Conservation (phyloP, 1,140 invertebrate species). For the Caenorhabditis remanei region DNA sequence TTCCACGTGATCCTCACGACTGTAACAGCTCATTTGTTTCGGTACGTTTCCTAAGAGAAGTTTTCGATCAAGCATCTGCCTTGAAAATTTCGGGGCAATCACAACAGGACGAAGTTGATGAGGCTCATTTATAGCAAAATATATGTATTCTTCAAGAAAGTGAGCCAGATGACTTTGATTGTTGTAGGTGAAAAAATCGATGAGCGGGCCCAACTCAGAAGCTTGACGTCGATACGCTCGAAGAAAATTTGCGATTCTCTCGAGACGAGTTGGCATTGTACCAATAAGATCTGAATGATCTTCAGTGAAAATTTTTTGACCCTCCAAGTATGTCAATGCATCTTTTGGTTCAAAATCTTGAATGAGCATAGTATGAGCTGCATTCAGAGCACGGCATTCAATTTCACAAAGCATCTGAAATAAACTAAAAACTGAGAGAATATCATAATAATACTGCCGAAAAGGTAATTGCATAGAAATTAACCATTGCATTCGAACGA, state of each 20-base stretch:
- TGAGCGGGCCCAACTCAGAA: conserved; percentile 2
- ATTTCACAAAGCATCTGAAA: conserved; percentile 42
- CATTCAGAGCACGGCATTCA: conserved; percentile 26
- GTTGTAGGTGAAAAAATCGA: conserved; percentile 36
- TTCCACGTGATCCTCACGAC: not conserved
- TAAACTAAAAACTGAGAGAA: too few species aligned
- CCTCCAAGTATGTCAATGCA: conserved; percentile 28
- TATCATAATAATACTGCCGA: too few species aligned
- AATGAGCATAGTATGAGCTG: conserved; percentile 16
- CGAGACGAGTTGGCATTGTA: conserved; percentile 6
- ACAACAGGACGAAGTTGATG: not conserved
- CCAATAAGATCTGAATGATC: conserved; percentile 15
- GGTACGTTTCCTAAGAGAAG: conserved; percentile 21
- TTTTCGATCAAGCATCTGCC: conserved; percentile 29
- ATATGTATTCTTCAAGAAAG: conserved; percentile 19
- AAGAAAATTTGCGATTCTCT: conserved; percentile 34
- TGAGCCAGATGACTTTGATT: conserved; percentile 18
- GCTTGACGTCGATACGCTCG: conserved; percentile 23
- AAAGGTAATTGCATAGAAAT: too few species aligned
- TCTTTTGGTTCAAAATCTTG: conserved; percentile 34
- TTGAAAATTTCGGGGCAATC: not conserved
- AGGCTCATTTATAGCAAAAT: not conserved
- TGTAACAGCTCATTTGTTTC: conserved; percentile 3
- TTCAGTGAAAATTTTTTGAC: conserved; percentile 14
- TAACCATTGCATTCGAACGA: too few species aligned